phyloP scores from a whole-genome alignment of 2,888 invertebrate species.

The Drosophila paucipuncta region DNA sequence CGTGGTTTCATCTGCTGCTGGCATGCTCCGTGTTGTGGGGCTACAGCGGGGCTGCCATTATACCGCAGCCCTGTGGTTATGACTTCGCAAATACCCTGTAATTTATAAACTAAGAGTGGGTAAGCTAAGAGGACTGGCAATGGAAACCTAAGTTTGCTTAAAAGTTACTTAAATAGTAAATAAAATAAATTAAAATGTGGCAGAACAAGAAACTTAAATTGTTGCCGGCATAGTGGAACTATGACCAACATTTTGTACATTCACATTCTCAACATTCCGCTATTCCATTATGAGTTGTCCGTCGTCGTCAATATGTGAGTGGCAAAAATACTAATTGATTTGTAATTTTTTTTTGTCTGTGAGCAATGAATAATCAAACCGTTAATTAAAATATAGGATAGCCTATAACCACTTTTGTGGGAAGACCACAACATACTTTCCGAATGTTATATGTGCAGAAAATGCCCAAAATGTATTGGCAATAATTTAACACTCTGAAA shows the following conservation, averaged over 20 bases:
- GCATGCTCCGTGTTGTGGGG: constrained; percentile 31
- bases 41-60: constrained; percentile 33
- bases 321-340: neutral
- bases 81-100: constrained; percentile 43
- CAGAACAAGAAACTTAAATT: neutral
- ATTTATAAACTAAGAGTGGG: accelerated
- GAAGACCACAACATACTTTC: neutral
- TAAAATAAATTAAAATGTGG: neutral
- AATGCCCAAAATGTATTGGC: neutral
- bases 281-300: neutral
- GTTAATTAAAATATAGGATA: neutral
- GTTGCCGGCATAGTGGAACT: neutral
- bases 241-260: neutral
- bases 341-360: neutral
- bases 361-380: neutral
- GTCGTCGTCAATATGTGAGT: neutral
- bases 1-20: constrained; percentile 59
- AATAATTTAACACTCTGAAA: too few relatives aligned
- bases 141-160: neutral
- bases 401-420: neutral
- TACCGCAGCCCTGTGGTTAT: constrained; percentile 65
- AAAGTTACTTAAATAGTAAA: neutral
- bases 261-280: neutral
- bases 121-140: neutral
- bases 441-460: neutral